Conservation (phyloP, 2,888 invertebrate species). For the Hipparchia semele region DNA sequence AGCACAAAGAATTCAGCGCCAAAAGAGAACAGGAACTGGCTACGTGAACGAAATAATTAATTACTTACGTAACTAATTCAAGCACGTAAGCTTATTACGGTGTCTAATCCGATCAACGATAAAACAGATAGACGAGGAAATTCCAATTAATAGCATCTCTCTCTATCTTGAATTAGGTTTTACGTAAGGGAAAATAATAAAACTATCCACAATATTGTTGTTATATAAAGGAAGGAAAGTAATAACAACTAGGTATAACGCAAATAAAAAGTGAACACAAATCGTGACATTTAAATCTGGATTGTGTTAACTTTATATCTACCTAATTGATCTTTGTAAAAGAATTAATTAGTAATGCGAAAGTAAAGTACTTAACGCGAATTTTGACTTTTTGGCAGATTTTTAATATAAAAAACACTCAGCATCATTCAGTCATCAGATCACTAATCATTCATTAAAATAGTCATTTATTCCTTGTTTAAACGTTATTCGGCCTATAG, state of each 20-base stretch:
- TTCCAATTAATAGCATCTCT: conserved; percentile 38
- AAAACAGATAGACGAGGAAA: conserved; percentile 33
- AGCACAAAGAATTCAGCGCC: conserved; percentile 46
- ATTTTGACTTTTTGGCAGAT: too few species aligned
- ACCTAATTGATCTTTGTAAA: neutral
- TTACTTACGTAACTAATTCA: conserved; percentile 59
- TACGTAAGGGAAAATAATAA: conserved; percentile 5
- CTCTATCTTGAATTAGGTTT: conserved; percentile 35
- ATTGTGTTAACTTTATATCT: neutral
- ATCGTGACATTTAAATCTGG: neutral
- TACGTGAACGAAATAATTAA: conserved; percentile 62
- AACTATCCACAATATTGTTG: neutral
- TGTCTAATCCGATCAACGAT: conserved; percentile 31
- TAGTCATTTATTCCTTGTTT: too few species aligned
- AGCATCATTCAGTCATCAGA: neutral
- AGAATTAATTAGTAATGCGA: too few species aligned
- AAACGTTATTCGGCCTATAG: too few species aligned
- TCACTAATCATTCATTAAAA: too few species aligned
- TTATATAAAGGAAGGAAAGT: neutral
- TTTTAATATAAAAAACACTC: neutral
- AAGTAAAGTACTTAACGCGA: too few species aligned
- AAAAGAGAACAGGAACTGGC: conserved; percentile 59
- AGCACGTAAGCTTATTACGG: conserved; percentile 55
- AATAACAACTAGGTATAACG: neutral
- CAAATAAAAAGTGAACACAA: neutral